phyloP scores from a whole-genome alignment of 2,888 invertebrate genomes.

The Acronicta aceris region DNA sequence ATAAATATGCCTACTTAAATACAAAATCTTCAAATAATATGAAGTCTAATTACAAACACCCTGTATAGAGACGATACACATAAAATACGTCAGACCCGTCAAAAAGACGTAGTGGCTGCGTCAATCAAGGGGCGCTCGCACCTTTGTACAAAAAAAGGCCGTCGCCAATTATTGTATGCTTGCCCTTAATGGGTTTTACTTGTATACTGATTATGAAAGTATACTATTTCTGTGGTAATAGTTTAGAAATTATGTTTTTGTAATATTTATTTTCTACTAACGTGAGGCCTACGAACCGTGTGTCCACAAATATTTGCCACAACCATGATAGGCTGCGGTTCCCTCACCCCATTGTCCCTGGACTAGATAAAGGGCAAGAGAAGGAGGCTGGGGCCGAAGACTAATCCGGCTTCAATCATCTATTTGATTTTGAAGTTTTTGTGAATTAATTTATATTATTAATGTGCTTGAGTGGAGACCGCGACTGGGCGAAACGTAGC shows the following conservation, averaged over 20 bases:
- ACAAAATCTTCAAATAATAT: background rate
- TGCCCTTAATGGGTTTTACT: slow-evolving; percentile 86
- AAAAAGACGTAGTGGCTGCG: slow-evolving; percentile 85
- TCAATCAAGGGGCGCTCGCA: slow-evolving; percentile 81
- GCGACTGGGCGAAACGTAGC: no score
- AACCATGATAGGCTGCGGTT: no score
- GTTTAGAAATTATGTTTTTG: slow-evolving; percentile 22
- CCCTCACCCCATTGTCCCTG: no score
- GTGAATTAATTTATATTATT: no score
- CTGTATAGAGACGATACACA: slow-evolving; percentile 70
- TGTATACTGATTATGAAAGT: slow-evolving; percentile 78
- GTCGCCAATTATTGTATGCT: slow-evolving; percentile 83
- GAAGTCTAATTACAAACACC: slow-evolving; percentile 46
- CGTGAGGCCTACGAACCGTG: no score
- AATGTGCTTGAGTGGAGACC: no score
- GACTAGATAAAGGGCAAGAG: no score
- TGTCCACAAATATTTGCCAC: no score
- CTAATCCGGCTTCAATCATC: no score
- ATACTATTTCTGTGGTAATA: slow-evolving; percentile 63
- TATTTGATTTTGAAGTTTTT: no score
- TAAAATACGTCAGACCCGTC: slow-evolving; percentile 81
- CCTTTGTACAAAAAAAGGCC: slow-evolving; percentile 72
- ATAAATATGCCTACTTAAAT: background rate
- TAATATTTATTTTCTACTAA: no score
- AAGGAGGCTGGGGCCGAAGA: no score